Percentiles rank a stretch among this genome's conserved stretches.
phyloP scores from a whole-genome alignment of 92 coral and sea anemone genomes.

The Anthopleura xanthogrammica region DNA sequence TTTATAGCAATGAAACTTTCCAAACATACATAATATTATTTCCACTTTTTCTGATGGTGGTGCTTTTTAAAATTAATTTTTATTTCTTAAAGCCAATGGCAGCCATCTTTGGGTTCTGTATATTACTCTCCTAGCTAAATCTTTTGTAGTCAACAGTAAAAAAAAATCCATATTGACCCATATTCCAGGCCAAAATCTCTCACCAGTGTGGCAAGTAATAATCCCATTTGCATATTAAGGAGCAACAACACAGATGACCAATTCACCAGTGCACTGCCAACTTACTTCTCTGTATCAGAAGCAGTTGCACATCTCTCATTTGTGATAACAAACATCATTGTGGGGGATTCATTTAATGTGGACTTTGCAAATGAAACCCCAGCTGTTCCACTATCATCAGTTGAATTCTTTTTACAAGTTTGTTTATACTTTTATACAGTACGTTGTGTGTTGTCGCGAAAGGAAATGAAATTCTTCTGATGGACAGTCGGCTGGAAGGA shows the following conservation, averaged over 20 bases:
- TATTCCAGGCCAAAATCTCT: background rate
- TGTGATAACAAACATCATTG: no score
- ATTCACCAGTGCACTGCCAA: conserved; percentile 1
- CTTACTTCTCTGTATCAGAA: no score
- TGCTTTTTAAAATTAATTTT: background rate
- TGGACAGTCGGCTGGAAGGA: conserved; percentile 1
- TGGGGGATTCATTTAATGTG: no score
- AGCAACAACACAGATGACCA: conserved; percentile 8
- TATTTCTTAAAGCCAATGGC: conserved; percentile 13
- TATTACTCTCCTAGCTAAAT: conserved; percentile 13
- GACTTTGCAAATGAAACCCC: no score
- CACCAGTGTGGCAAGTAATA: background rate
- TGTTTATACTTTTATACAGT: no score
- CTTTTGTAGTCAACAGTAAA: background rate
- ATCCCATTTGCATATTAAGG: background rate
- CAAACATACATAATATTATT: no score
- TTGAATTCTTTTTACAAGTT: background rate
- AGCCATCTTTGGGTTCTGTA: conserved; percentile 27
- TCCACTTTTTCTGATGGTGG: background rate
- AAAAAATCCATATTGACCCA: background rate
- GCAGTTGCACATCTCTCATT: no score
- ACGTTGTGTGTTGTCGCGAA: background rate
- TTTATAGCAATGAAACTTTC: no score
- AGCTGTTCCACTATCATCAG: no score
- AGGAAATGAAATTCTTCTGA: background rate